These are phyloP conservation scores for Synanthedon tipuliformis DNA, from an alignment of 2,888 invertebrate genomes.

Conservation along the genomic window DNA sequence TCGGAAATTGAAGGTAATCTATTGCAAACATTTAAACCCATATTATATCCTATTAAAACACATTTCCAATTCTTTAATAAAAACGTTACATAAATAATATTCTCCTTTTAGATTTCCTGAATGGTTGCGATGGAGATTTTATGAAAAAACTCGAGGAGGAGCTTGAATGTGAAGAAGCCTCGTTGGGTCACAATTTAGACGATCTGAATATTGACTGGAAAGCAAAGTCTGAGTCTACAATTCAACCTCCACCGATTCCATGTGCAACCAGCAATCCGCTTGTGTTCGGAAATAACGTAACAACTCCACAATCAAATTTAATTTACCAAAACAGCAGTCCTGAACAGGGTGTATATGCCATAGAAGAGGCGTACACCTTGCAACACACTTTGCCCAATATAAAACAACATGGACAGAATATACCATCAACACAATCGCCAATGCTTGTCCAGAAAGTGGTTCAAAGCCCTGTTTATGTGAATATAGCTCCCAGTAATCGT, in stretches of 20 bases:
- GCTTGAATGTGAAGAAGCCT: constrained; percentile 48
- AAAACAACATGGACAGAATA: constrained; percentile 34
- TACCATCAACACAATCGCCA: constrained; percentile 31
- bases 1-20: constrained; percentile 76
- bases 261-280: constrained; percentile 46
- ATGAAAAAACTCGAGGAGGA: constrained; percentile 66
- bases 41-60: background rate
- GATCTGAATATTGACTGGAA: constrained; percentile 42
- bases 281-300: constrained; percentile 33
- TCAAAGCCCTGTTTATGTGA: constrained; percentile 54
- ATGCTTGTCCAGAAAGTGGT: constrained; percentile 57
- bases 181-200: constrained; percentile 39
- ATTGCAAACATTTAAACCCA: background rate
- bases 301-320: constrained; percentile 15
- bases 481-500: constrained; percentile 40
- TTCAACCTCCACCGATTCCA: constrained; percentile 41
- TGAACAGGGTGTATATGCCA: constrained; percentile 32
- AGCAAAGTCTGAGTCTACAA: constrained; percentile 28
- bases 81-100: constrained; percentile 6
- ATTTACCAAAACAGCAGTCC: constrained; percentile 27
- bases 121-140: constrained; percentile 76
- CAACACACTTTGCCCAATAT: constrained; percentile 33
- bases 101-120: constrained; percentile 70
- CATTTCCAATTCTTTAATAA: constrained; percentile 8
- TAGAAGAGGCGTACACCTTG: constrained; percentile 43